A percentile compares a stretch with the other conserved stretches of the same genome.
Evolutionary conservation across 1,140 invertebrate genomes (phyloP).

Genomic region (Littorina saxatilis): DNA sequence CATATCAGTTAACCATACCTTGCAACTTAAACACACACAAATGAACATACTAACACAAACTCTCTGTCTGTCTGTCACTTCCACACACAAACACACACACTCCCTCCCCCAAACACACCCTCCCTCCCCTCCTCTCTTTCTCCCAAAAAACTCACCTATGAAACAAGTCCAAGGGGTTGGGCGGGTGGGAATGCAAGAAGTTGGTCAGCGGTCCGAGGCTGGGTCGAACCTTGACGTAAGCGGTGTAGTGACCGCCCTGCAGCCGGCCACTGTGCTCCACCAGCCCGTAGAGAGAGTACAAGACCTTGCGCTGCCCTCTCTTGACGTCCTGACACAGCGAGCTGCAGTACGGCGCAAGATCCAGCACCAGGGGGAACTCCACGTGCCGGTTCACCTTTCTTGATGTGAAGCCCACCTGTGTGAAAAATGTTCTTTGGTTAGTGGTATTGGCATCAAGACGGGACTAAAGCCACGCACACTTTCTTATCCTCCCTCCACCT

Average conservation of each 20-base stretch:
- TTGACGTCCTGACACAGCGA: constrained; percentile 81
- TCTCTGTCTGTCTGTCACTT: too few species aligned
- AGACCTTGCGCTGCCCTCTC: constrained; percentile 77
- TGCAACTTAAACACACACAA: too few species aligned
- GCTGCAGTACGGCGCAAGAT: constrained; percentile 94
- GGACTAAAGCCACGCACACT: too few species aligned
- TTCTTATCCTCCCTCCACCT: too few species aligned
- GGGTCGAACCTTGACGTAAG: constrained; percentile 83
- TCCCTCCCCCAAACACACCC: too few species aligned
- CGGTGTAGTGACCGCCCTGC: constrained; percentile 96
- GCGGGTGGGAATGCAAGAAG: constrained; percentile 67
- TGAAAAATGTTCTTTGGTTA: too few species aligned
- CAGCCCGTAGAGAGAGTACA: constrained; percentile 95
- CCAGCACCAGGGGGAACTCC: constrained; percentile 89
- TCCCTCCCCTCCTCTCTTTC: too few species aligned
- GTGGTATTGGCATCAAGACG: too few species aligned
- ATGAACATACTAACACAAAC: too few species aligned
- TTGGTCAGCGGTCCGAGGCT: constrained; percentile 62
- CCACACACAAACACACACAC: too few species aligned
- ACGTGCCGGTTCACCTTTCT: constrained; percentile 91
- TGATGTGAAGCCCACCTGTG: constrained; percentile 79
- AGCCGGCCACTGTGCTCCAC: constrained; percentile 95
- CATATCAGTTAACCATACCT: too few species aligned
- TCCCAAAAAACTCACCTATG: too few species aligned
- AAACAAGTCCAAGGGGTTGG: constrained; percentile 61